Percentiles rank a stretch among this genome's conserved stretches.
These are phyloP conservation scores for Pseudochromis fuscus DNA, from an alignment of 2,797 vertebrate genomes.

Conservation along the genomic window DNA sequence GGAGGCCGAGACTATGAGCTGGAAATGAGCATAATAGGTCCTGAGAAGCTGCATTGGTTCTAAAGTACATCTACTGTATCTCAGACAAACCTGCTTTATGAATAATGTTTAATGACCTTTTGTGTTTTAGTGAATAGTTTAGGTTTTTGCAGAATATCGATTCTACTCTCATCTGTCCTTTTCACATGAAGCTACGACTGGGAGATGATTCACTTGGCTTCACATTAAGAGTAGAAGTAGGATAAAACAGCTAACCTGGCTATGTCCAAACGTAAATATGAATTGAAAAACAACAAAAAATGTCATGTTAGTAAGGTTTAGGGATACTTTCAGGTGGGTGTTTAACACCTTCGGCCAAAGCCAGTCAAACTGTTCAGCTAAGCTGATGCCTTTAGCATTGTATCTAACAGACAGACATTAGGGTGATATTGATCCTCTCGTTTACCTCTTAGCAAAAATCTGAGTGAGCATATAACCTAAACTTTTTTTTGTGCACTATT, in stretches of 20 bases:
- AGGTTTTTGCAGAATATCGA: too few relatives aligned
- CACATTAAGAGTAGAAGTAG: neutral
- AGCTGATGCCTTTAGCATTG: neutral
- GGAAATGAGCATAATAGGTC: too few relatives aligned
- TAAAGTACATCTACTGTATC: too few relatives aligned
- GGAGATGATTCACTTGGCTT: neutral
- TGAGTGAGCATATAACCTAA: neutral
- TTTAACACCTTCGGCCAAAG: neutral
- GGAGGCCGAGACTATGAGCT: too few relatives aligned
- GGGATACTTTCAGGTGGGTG: neutral
- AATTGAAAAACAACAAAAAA: neutral
- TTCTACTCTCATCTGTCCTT: neutral
- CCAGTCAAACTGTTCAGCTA: neutral
- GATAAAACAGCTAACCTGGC: neutral
- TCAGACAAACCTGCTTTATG: too few relatives aligned
- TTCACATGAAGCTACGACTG: neutral
- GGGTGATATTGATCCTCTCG: too few relatives aligned
- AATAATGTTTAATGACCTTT: too few relatives aligned
- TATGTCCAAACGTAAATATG: neutral
- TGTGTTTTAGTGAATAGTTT: too few relatives aligned
- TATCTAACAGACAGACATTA: neutral
- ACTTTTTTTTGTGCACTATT: neutral
- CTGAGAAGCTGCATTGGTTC: too few relatives aligned
- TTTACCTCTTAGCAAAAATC: neutral
- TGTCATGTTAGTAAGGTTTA: neutral